phyloP scores from a whole-genome alignment of 2,797 vertebrate species.

The Fistularia commersonii region DNA sequence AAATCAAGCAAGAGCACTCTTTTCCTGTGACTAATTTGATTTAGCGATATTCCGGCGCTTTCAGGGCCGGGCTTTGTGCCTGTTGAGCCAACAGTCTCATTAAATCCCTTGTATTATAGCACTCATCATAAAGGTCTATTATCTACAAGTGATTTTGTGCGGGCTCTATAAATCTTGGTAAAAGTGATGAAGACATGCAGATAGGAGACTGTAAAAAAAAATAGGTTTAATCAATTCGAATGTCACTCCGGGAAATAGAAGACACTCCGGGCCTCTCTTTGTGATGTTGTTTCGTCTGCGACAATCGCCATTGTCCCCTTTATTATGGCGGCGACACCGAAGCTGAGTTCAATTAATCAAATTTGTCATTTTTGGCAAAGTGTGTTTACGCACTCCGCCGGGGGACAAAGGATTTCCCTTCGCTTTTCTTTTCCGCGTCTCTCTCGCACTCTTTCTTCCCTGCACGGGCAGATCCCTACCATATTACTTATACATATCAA shows the following conservation, averaged over 20 bases:
- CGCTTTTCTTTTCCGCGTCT: background rate
- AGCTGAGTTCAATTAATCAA: conserved; percentile 53
- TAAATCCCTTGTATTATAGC: conserved; percentile 6
- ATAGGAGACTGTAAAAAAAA: conserved; percentile 10
- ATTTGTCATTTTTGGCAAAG: conserved; percentile 44
- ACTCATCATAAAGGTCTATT: conserved; percentile 1
- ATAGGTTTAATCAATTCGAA: conserved; percentile 24
- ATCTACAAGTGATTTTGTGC: conserved; percentile 1
- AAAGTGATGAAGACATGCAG: conserved; percentile 17
- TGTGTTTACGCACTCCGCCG: conserved; percentile 45
- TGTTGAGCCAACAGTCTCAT: conserved; percentile 1
- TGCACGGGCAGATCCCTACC: no score
- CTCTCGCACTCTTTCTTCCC: no score
- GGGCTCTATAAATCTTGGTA: background rate
- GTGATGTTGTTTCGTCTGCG: conserved; percentile 20
- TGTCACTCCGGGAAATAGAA: conserved; percentile 6
- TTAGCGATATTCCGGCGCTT: background rate
- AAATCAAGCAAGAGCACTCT: no score
- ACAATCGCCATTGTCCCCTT: conserved; percentile 14
- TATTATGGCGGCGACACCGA: conserved; percentile 14
- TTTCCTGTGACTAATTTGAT: background rate
- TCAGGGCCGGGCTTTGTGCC: background rate
- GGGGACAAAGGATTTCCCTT: conserved; percentile 27
- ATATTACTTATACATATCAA: no score
- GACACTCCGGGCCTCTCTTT: conserved; percentile 7